These are phyloP conservation scores for Myotis brandtii DNA, from an alignment of 2,113 vertebrate species.

Conservation along the genomic window DNA sequence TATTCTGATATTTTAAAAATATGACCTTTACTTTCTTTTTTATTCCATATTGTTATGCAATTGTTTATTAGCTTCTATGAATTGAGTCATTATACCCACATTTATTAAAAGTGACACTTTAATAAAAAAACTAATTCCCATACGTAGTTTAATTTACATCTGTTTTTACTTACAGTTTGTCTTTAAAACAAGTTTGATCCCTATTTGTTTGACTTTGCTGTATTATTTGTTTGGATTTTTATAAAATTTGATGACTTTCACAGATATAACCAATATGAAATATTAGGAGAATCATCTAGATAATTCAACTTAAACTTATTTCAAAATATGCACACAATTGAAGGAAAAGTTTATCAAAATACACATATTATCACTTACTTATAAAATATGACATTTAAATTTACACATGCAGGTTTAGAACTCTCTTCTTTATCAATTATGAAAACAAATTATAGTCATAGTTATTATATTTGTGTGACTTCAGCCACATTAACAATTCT, in stretches of 20 bases:
- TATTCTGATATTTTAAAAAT: not conserved
- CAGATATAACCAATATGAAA: not conserved
- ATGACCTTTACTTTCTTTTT: not conserved
- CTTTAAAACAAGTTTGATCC: not conserved
- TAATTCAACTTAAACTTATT: not conserved
- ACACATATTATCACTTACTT: not conserved
- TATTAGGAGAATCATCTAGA: not conserved
- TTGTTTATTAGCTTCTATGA: not conserved
- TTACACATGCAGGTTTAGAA: not conserved
- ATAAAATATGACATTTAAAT: not conserved
- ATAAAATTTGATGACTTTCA: not conserved
- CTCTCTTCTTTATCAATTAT: not conserved
- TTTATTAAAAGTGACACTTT: not conserved
- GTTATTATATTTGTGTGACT: not conserved
- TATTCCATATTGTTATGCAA: not conserved
- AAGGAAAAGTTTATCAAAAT: not conserved
- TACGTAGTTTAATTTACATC: not conserved
- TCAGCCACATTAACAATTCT: not conserved
- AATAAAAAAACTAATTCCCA: not conserved
- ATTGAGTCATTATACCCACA: not conserved
- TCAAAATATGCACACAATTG: not conserved
- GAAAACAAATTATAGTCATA: not conserved
- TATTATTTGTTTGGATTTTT: not conserved
- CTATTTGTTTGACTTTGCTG: not conserved
- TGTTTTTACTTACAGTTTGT: not conserved